Percentiles rank a stretch among this genome's conserved stretches.
These are phyloP conservation scores for Pandemis corylana DNA, from an alignment of 2,888 invertebrate species.

Conservation along the genomic window DNA sequence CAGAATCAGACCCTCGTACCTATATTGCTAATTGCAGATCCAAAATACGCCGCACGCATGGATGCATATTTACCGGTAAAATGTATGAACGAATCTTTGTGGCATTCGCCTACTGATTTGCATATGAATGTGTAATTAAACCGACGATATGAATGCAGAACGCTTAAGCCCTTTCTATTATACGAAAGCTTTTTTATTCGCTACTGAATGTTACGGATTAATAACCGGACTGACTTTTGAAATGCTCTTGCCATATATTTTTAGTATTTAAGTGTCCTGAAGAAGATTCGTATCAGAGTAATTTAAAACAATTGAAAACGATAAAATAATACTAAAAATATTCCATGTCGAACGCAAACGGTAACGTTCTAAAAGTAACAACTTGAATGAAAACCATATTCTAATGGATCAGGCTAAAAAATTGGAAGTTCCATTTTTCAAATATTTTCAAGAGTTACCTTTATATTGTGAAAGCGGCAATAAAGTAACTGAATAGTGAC, in stretches of 20 bases:
- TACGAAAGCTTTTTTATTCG: constrained; percentile 15
- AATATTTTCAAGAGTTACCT: constrained; percentile 35
- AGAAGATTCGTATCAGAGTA: too few relatives aligned
- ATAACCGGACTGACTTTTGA: constrained; percentile 21
- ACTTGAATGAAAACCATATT: constrained; percentile 30
- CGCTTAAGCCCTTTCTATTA: constrained; percentile 58
- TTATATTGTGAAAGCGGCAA: constrained; percentile 19
- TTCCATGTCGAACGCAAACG: constrained; percentile 7
- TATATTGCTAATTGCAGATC: constrained; percentile 78
- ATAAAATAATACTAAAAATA: not conserved
- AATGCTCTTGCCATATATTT: not conserved
- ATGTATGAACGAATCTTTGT: constrained; percentile 76
- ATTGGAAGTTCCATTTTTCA: constrained; percentile 31
- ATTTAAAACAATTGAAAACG: not conserved
- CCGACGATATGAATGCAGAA: constrained; percentile 73
- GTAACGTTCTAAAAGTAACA: constrained; percentile 26
- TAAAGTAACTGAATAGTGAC: constrained; percentile 29
- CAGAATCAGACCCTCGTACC: constrained; percentile 72
- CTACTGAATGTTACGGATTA: constrained; percentile 47
- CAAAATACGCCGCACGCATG: constrained; percentile 76
- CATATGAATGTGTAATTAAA: constrained; percentile 85
- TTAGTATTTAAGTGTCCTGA: not conserved
- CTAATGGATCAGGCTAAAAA: constrained; percentile 30
- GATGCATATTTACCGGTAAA: constrained; percentile 74
- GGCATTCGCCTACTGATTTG: constrained; percentile 76